Evolutionary conservation across 2,797 vertebrate genomes (phyloP), one percentile per base, ranked within the genome.

Genomic region (Smutsia temminckii): DNA sequence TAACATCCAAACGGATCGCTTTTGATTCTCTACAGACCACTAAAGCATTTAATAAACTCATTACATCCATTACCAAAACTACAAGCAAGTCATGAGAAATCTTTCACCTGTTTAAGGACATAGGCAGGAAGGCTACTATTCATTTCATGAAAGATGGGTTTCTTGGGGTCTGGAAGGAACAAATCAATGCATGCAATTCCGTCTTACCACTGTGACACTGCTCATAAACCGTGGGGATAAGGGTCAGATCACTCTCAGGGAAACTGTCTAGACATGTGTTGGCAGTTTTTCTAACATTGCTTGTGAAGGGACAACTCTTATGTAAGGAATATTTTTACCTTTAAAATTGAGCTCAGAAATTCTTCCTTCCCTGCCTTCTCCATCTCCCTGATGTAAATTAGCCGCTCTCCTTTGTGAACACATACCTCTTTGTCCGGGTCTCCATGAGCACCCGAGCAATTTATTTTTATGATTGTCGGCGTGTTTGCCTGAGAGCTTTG

Each of bases 131-230:
- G 27, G 37, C 8, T 14, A 49, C 16, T 80, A 27, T 74, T 95
- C 57, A 89, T 87, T 72, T 77, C n/a, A 29, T 21, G 40, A 91
- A 88, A 93, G 61, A 17, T 46, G 49, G 11, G n/a, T 34, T 32
- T 83, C 72, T 93, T 23, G 57, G 84, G 32, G 7, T 75, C 91
- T 51, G 9, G 9, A 42, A 40, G 13, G 46, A 34, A n/a, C 34
- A 34, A 86, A 86, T 32, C 55, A 32, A 8, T 27, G 66, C 72
- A 61, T 49, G 2, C 5, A 34, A 89, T 42, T 79, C 55, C 0
- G 83, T 90, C 59, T 93, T 46, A 79, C 63, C 77, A 61, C 34
- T 97, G 88, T 21, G 94, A 89, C 81, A 94, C 55, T 66, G 53
- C 71, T 34, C 42, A 55, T 13, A 86, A 61, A 57, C 66, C 75